Conservation (phyloP, 2,888 invertebrate genomes). For the Nematopogon swammerdamellus region DNA sequence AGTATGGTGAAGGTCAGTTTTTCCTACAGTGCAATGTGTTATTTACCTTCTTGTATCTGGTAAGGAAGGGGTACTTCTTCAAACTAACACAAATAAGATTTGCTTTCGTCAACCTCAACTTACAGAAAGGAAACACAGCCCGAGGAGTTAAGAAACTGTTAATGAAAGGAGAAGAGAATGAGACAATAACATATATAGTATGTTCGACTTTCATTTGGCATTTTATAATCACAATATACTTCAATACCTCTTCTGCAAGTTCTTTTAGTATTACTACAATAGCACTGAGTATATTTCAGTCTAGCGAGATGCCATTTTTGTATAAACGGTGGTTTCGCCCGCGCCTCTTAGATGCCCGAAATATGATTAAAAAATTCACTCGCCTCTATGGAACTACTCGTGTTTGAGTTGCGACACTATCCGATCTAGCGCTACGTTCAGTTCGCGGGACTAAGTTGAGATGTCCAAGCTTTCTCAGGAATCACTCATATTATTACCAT, state of each 20-base stretch:
- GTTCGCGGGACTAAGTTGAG: neutral
- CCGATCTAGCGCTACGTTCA: neutral
- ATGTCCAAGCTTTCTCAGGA: neutral
- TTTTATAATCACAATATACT: neutral
- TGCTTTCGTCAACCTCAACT: no score
- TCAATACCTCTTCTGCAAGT: neutral
- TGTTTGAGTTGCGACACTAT: neutral
- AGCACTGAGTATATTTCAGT: neutral
- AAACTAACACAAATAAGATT: no score
- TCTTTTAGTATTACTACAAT: neutral
- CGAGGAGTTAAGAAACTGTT: neutral
- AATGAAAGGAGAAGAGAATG: neutral
- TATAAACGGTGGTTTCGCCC: neutral
- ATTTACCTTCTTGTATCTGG: no score
- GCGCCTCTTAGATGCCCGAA: neutral
- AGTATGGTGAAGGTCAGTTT: no score
- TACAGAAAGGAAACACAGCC: no score
- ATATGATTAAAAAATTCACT: neutral
- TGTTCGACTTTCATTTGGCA: neutral
- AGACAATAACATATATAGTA: neutral
- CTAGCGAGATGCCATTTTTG: neutral
- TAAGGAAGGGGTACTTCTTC: no score
- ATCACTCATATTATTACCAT: neutral
- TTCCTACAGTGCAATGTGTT: no score
- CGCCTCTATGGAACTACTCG: no score